Evolutionary conservation across 2,888 invertebrate genomes (phyloP).

Genomic region (Trachelus stipa): DNA sequence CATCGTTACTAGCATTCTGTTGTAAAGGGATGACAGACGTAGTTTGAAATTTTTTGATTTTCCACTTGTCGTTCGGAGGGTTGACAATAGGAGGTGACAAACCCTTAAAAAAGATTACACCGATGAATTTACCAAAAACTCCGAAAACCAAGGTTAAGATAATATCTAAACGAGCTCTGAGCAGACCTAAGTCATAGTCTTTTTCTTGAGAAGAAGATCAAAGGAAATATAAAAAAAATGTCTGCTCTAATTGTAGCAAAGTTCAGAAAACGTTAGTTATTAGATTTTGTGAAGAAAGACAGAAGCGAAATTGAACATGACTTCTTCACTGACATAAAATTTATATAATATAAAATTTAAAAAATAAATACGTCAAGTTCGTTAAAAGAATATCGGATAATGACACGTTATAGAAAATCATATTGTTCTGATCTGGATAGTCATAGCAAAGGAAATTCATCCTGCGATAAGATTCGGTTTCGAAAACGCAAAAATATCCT

Average conservation of each 20-base stretch:
- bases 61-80: not conserved
- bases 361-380: not conserved
- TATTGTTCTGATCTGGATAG: not conserved
- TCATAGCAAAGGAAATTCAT: not conserved
- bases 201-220: not conserved
- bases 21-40: not conserved
- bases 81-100: not conserved
- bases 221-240: not conserved
- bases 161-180: not conserved
- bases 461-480: not conserved
- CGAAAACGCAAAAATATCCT: constrained; percentile 7
- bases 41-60: not conserved
- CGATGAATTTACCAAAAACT: not conserved
- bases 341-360: not conserved
- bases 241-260: not conserved
- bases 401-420: not conserved
- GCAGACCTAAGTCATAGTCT: not conserved
- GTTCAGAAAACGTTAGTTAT: not conserved
- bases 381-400: not conserved
- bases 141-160: not conserved
- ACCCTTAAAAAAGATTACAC: not conserved
- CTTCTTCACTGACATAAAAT: not conserved
- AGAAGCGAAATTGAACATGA: not conserved
- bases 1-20: not conserved
- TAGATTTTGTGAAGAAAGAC: not conserved